phyloP scores from a whole-genome alignment of 2,797 vertebrate genomes.

The Spinus pinus region DNA sequence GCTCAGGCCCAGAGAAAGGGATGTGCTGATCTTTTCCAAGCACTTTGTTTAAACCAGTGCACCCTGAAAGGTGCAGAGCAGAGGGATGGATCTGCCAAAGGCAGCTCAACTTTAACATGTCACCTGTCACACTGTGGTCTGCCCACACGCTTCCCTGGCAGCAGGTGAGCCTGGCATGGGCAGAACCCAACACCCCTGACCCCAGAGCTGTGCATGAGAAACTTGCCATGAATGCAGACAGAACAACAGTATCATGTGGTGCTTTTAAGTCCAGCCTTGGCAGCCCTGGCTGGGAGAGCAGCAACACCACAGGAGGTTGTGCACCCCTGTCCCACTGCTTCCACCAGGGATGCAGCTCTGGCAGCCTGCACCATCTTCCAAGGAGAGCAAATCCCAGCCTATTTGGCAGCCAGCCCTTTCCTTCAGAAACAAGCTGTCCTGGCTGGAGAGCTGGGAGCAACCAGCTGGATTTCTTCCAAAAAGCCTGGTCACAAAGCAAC shows the following conservation, averaged over 20 bases:
- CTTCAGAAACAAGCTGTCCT: neutral
- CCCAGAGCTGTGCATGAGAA: neutral
- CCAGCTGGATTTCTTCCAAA: slow-evolving; percentile 7
- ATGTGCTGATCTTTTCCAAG: neutral
- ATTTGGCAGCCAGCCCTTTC: neutral
- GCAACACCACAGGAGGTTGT: neutral
- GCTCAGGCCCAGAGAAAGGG: neutral
- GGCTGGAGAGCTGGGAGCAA: neutral
- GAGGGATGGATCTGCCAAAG: neutral
- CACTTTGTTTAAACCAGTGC: neutral
- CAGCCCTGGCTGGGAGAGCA: neutral
- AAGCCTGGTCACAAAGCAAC: neutral
- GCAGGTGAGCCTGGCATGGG: rapidly evolving
- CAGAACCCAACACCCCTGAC: neutral
- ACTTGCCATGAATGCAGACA: neutral
- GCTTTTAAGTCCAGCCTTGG: neutral
- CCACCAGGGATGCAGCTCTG: neutral
- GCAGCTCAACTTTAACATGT: rapidly evolving
- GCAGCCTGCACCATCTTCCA: neutral
- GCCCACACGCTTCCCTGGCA: neutral
- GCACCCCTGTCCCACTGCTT: neutral
- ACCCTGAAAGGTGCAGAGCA: neutral
- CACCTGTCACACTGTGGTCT: neutral
- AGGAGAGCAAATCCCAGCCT: neutral
- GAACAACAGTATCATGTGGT: neutral